Evolutionary conservation across 2,113 vertebrate species (phyloP).

Genomic region (Emydura subglobosa): DNA sequence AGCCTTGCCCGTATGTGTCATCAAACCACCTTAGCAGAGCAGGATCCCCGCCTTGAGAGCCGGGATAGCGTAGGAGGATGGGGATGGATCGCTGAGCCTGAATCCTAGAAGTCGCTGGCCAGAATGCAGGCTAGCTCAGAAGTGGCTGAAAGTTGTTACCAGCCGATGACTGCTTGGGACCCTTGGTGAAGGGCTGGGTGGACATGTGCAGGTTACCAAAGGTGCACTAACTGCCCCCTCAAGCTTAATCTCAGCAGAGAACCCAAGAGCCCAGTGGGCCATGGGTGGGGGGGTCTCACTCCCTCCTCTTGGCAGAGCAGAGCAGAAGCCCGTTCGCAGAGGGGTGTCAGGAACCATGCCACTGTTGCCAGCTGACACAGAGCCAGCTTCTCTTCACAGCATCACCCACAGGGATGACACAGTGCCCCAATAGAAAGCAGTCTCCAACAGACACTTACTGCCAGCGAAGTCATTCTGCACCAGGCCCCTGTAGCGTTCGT

Average conservation of each 20-base stretch:
- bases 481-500: conserved; percentile 94
- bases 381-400: not conserved
- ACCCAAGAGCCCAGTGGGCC: not conserved
- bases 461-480: conserved; percentile 98
- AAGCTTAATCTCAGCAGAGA: not conserved
- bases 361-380: rapidly evolving
- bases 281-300: not conserved
- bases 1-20: not conserved
- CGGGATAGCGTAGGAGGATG: not conserved
- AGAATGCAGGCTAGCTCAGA: not conserved
- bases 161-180: not conserved
- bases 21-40: not conserved
- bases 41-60: not conserved
- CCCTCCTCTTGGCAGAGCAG: not conserved
- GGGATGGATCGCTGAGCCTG: not conserved
- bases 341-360: not conserved
- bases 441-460: conserved; percentile 83
- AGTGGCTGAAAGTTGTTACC: not conserved
- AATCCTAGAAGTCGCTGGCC: not conserved
- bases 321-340: not conserved
- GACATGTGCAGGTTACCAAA: not conserved
- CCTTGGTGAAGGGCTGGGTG: not conserved
- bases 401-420: not conserved
- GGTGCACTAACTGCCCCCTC: not conserved
- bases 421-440: not conserved